These are phyloP conservation scores for Lamellibrachia satsuma DNA, from an alignment of 2,888 invertebrate genomes.

Conservation along the genomic window DNA sequence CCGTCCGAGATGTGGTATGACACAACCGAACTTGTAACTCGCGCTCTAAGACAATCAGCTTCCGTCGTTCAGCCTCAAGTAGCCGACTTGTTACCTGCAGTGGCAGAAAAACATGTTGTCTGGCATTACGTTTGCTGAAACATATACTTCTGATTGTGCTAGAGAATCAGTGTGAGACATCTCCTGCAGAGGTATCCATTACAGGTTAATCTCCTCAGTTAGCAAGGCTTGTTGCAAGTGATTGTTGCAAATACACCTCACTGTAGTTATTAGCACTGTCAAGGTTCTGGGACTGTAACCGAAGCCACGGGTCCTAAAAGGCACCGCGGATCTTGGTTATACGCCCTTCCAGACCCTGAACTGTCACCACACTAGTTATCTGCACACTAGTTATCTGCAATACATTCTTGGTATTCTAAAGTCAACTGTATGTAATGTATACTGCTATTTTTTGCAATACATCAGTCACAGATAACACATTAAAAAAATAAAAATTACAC, in stretches of 20 bases:
- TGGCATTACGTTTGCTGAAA: neutral
- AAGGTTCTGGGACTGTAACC: no score
- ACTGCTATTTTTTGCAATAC: no score
- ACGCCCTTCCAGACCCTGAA: no score
- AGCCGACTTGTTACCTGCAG: slow-evolving; percentile 76
- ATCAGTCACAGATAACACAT: no score
- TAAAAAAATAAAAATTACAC: no score
- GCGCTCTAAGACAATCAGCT: slow-evolving; percentile 74
- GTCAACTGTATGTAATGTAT: no score
- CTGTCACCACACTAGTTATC: no score
- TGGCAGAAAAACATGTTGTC: slow-evolving; percentile 3
- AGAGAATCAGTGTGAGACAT: neutral
- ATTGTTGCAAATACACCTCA: neutral
- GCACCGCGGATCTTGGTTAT: no score
- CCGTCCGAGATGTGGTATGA: neutral
- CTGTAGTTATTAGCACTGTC: neutral
- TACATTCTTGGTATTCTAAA: no score
- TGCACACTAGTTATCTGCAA: no score
- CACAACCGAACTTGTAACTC: slow-evolving; percentile 67
- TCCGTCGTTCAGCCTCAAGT: slow-evolving; percentile 76
- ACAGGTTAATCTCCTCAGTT: neutral
- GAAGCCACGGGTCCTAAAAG: no score
- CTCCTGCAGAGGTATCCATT: neutral
- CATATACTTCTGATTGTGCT: neutral
- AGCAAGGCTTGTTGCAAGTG: neutral